Conservation (phyloP, 2,797 vertebrate species). For the Rhinichthys osculus region DNA sequence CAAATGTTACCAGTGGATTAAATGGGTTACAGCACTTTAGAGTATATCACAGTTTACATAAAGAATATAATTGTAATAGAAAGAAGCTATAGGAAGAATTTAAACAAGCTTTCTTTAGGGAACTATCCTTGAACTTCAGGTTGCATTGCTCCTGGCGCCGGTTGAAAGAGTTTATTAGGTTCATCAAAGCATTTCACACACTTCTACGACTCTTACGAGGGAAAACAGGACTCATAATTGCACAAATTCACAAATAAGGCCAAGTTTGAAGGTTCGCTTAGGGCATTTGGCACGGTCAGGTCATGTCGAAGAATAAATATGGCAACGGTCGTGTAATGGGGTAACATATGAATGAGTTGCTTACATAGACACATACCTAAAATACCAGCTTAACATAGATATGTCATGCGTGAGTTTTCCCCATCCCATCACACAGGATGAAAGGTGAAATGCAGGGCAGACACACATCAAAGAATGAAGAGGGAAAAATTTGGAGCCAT, state of each 20-base stretch:
- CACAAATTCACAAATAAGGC: conserved; percentile 49
- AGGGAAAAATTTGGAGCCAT: conserved; percentile 71
- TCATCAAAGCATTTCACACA: conserved; percentile 58
- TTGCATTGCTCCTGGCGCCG: conserved; percentile 54
- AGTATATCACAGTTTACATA: not conserved
- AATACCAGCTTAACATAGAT: conserved; percentile 37
- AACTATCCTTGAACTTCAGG: conserved; percentile 77
- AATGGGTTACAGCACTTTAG: not conserved
- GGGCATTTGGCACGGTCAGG: conserved; percentile 34
- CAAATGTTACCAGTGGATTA: not conserved
- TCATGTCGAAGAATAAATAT: conserved; percentile 38
- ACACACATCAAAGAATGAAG: conserved; percentile 56
- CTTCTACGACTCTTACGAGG: conserved; percentile 48
- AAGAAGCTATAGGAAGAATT: conserved; percentile 2
- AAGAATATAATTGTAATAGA: not conserved
- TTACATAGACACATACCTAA: conserved; percentile 60
- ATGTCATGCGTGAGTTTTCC: conserved; percentile 43
- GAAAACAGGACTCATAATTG: conserved; percentile 32
- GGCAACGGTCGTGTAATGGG: conserved; percentile 30
- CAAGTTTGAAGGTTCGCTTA: conserved; percentile 29
- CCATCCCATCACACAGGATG: conserved; percentile 49
- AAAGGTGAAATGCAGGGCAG: conserved; percentile 72
- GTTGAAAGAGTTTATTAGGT: conserved; percentile 48
- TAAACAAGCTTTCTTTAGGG: conserved; percentile 28
- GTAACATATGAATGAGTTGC: conserved; percentile 40